Conservation (phyloP, 2,113 vertebrate species). For the Equus przewalskii region DNA sequence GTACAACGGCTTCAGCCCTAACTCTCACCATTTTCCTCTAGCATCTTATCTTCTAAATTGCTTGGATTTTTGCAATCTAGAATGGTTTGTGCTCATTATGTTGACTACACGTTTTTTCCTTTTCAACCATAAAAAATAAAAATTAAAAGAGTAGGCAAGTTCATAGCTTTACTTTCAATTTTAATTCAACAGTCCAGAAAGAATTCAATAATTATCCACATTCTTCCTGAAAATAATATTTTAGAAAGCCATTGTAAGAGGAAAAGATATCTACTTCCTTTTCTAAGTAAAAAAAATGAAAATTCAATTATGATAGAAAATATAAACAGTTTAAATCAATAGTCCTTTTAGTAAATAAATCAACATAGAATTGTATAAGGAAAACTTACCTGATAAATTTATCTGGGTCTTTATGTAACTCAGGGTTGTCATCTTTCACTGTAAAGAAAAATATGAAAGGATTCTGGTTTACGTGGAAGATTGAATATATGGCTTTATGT, state of each 20-base stretch:
- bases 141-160: neutral
- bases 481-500: neutral
- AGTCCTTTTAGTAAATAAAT: neutral
- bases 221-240: slow-evolving; percentile 25
- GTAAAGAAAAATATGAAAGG: neutral
- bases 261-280: slow-evolving; percentile 16
- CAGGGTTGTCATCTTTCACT: neutral
- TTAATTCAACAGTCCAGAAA: slow-evolving; percentile 13
- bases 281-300: neutral
- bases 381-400: slow-evolving; percentile 7
- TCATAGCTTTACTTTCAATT: neutral
- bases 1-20: neutral
- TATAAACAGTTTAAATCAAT: neutral
- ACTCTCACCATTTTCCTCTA: neutral
- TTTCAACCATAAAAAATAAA: slow-evolving; percentile 32
- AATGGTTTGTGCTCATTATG: neutral
- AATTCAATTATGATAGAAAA: neutral
- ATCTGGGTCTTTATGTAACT: neutral
- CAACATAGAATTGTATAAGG: neutral
- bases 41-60: neutral
- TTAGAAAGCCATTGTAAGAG: neutral
- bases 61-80: neutral
- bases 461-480: slow-evolving; percentile 30
- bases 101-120: neutral
- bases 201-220: slow-evolving; percentile 13